Percentiles rank a stretch among this genome's conserved stretches.
Conservation (phyloP, 2,113 vertebrate species). For the Sorex fumeus region DNA sequence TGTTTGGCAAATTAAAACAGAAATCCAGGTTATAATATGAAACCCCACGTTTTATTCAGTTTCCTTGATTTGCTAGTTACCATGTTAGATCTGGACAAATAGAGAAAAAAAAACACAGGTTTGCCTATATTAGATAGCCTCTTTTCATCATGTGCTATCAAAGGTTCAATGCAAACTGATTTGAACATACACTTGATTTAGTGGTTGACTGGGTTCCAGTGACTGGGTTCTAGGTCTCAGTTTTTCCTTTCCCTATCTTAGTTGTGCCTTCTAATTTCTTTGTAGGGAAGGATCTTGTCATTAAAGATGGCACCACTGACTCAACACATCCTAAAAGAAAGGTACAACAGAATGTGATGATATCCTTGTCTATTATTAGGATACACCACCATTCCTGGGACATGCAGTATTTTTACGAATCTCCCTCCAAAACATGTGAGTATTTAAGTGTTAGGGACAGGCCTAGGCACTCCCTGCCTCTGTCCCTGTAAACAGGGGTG, state of each 20-base stretch:
- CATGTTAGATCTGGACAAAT: conserved; percentile 11
- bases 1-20: conserved; percentile 31
- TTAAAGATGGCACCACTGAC: background rate
- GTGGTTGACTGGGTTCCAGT: conserved; percentile 4
- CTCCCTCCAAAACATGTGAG: conserved; percentile 2
- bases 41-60: conserved; percentile 34
- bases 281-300: conserved; percentile 4
- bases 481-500: no score
- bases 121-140: background rate
- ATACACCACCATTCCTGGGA: background rate
- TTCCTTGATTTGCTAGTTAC: background rate
- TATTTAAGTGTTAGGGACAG: no score
- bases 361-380: background rate
- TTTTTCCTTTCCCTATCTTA: background rate
- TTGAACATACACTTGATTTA: background rate
- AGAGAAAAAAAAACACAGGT: conserved; percentile 11
- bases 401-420: background rate
- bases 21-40: conserved; percentile 23
- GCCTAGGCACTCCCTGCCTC: no score
- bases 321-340: background rate
- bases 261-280: background rate
- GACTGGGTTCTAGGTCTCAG: background rate
- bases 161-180: background rate
- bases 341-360: background rate
- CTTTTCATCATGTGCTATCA: background rate